Evolutionary conservation across 2,888 invertebrate species (phyloP).

Genomic region (Aphelenchoides bicaudatus): DNA sequence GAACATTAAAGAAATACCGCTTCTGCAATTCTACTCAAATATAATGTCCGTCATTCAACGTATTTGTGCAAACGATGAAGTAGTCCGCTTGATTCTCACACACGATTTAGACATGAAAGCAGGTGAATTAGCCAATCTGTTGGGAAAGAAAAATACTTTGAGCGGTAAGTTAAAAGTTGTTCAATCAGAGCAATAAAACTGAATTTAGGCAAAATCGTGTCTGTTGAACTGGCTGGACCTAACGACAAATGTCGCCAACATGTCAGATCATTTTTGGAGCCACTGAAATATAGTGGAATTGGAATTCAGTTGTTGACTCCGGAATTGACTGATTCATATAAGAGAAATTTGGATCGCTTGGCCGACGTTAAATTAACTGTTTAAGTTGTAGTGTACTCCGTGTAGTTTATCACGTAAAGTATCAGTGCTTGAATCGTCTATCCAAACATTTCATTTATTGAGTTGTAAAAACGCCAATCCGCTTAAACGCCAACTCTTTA

Average conservation of each 20-base stretch:
- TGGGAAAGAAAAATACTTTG: constrained; percentile 17
- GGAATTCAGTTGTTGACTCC: background rate
- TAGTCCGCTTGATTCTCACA: constrained; percentile 19
- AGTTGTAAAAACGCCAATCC: too few relatives aligned
- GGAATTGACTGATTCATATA: background rate
- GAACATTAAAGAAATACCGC: background rate
- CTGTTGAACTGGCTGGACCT: constrained; percentile 5
- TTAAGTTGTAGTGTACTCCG: too few relatives aligned
- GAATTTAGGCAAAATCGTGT: constrained; percentile 6
- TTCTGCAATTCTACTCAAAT: background rate
- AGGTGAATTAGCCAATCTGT: constrained; percentile 26
- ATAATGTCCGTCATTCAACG: constrained; percentile 1
- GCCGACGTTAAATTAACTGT: constrained; percentile 3
- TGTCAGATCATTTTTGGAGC: background rate
- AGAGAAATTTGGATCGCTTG: background rate
- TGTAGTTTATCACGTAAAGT: too few relatives aligned
- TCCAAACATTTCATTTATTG: too few relatives aligned
- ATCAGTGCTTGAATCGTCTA: too few relatives aligned
- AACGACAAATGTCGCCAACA: background rate
- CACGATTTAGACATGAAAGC: constrained; percentile 27
- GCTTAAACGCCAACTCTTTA: too few relatives aligned
- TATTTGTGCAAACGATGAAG: background rate
- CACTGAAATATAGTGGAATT: background rate
- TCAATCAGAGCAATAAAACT: background rate
- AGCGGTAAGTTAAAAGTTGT: constrained; percentile 8